Percentiles rank a stretch among this genome's conserved stretches.
phyloP scores from a whole-genome alignment of 2,113 vertebrate genomes.

The Anhinga rufa region DNA sequence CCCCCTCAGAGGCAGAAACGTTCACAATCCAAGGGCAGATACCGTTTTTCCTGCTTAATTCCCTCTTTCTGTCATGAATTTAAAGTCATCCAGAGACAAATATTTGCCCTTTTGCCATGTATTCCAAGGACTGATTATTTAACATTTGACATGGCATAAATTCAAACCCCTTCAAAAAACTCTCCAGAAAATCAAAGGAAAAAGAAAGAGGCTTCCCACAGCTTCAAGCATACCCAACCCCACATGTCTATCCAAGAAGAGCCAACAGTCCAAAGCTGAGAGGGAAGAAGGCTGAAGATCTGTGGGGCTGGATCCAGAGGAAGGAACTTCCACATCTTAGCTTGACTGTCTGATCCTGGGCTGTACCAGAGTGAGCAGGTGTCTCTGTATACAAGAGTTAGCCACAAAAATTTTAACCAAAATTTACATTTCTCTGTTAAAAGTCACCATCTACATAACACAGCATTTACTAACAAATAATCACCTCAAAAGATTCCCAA shows the following conservation, averaged over 20 bases:
- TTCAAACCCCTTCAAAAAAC: neutral
- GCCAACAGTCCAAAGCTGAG: neutral
- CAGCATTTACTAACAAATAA: neutral
- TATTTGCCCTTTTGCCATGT: neutral
- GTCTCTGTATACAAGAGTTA: neutral
- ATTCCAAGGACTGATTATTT: neutral
- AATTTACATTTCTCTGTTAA: slow-evolving; percentile 6
- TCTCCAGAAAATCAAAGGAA: neutral
- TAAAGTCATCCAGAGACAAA: neutral
- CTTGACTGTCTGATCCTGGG: neutral
- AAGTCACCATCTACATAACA: neutral
- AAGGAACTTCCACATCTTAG: neutral
- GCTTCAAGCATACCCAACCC: neutral
- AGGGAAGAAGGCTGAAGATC: neutral
- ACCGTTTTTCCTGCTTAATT: neutral
- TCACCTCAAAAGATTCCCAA: neutral
- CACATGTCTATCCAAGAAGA: neutral
- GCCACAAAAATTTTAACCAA: neutral
- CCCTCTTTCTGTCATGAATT: neutral
- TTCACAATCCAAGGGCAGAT: neutral
- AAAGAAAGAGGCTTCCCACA: neutral
- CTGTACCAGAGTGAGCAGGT: neutral
- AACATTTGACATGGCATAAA: neutral
- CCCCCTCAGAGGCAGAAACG: neutral
- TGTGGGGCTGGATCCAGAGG: neutral